A percentile compares a stretch with the other conserved stretches of the same genome.
Evolutionary conservation across 2,888 invertebrate species (phyloP).

Genomic region (Deroplatys truncata): DNA sequence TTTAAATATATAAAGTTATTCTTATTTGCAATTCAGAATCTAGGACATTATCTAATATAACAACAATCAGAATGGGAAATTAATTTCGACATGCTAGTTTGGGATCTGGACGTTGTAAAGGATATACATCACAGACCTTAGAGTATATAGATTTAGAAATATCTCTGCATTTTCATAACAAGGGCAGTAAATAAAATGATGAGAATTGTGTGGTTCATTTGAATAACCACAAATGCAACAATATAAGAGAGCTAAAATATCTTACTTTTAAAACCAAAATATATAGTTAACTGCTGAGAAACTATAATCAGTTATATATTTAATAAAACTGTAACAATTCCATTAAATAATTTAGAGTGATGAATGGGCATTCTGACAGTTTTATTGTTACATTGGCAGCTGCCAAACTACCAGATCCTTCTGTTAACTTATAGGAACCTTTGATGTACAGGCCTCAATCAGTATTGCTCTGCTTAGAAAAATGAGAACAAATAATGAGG

Average conservation of each 20-base stretch:
- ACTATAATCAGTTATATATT: background rate
- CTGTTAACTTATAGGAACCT: background rate
- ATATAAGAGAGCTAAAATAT: background rate
- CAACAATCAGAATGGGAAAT: background rate
- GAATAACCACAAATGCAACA: background rate
- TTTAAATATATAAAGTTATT: background rate
- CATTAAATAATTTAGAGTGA: background rate
- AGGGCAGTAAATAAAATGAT: background rate
- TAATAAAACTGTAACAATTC: background rate
- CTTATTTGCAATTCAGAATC: background rate
- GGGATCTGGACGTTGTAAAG: background rate
- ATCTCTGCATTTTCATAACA: background rate
- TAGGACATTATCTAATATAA: background rate
- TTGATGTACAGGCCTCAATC: constrained; percentile 4
- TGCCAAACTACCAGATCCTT: background rate
- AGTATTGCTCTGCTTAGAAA: background rate
- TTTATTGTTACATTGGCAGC: background rate
- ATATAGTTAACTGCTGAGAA: background rate
- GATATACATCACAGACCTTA: background rate
- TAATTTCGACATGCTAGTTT: background rate
- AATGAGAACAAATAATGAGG: background rate
- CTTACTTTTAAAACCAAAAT: background rate
- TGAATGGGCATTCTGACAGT: background rate
- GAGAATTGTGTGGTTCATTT: background rate
- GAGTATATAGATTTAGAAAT: background rate